Evolutionary conservation across 2,888 invertebrate genomes (phyloP), one percentile per base, ranked within the genome.

Genomic region (Eugnorisma glareosa): DNA sequence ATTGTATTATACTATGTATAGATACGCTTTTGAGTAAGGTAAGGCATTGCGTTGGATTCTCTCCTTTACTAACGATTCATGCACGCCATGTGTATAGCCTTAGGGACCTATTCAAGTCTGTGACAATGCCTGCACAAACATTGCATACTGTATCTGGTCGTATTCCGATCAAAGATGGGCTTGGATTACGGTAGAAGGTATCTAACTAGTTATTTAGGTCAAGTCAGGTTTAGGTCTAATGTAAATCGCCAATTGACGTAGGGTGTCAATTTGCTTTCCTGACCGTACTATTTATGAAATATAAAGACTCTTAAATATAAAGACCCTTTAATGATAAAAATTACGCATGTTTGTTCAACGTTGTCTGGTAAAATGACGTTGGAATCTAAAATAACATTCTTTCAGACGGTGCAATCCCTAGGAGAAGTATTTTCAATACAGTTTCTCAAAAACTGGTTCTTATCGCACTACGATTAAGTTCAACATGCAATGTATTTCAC

Each of bases 41-140:
- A 15, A n/a, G 7, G 37, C 4, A 63, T 48, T 45, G 45, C 21
- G 18, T 63, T 57, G 31, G 28, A 71, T 48, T 54, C 61, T 31
- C 76, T 71, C 54, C 28, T 70, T 37, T 3, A 67, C 66, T 70
- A 67, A 67, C 77, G 67, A 82, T 57, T 48, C 70, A 77, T 57
- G 31, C 15, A 67, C 40, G 28, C 45, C 18, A 48, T 40, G 13
- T 61, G 35, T 77, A 35, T 67, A 13, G 28, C 71, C 57, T 40
- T 43, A 63, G 77, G 61, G 80, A 57, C 8, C 45, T 45, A 61
- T 61, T 77, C 43, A 71, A 51, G 43, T 59, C 48, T 43, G 57
- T 37, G 21, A 71, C 83, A 81, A 77, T 77, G 57, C 48, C 28
- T 57, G 6, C 51, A 35, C 57, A 63, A 40, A 57, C 48, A 68